phyloP scores from a whole-genome alignment of 2,888 invertebrate genomes.

The Bedellia somnulentella region DNA sequence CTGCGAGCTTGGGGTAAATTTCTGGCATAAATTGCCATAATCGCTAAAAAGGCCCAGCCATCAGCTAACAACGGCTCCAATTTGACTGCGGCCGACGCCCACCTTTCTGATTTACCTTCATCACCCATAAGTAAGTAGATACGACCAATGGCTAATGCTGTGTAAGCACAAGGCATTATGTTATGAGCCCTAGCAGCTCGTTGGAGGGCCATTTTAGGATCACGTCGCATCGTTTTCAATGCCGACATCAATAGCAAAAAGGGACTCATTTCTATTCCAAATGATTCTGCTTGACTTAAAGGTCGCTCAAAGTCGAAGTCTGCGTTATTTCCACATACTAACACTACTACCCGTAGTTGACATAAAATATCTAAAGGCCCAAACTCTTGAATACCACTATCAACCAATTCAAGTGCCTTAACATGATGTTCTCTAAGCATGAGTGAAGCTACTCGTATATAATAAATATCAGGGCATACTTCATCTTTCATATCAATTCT shows the following conservation, averaged over 20 bases:
- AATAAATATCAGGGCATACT: conserved; percentile 23
- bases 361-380: conserved; percentile 34
- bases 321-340: conserved; percentile 26
- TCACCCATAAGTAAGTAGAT: conserved; percentile 27
- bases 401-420: conserved; percentile 21
- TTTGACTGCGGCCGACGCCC: conserved; percentile 38
- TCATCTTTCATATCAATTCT: conserved; percentile 12
- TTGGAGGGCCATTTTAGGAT: conserved; percentile 30
- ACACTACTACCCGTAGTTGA: conserved; percentile 34
- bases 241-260: conserved; percentile 30
- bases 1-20: conserved; percentile 27
- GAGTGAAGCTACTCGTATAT: conserved; percentile 30
- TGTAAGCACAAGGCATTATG: conserved; percentile 28
- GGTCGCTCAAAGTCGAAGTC: conserved; percentile 28
- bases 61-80: conserved; percentile 36
- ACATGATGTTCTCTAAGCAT: conserved; percentile 22
- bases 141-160: conserved; percentile 32
- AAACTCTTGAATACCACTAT: conserved; percentile 21
- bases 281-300: conserved; percentile 24
- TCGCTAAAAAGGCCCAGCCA: conserved; percentile 41
- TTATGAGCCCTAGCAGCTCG: conserved; percentile 39
- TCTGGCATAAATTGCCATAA: conserved; percentile 29
- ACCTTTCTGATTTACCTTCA: conserved; percentile 29
- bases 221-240: conserved; percentile 18
- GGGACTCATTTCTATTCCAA: conserved; percentile 25